Evolutionary conservation across 2,797 vertebrate genomes (phyloP).

Genomic region (Enteromius argenteus): DNA sequence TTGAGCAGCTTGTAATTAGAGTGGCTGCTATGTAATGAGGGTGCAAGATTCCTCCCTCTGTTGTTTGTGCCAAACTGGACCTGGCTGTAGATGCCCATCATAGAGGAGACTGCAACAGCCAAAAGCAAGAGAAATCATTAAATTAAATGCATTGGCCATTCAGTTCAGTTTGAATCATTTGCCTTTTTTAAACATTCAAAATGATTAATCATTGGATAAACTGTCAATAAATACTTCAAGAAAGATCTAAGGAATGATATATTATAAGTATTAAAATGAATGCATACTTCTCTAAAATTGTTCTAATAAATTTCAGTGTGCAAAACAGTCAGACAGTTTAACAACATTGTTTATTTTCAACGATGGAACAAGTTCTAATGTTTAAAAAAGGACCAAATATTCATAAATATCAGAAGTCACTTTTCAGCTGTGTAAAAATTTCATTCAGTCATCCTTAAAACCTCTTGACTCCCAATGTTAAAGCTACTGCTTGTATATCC

Average conservation of each 20-base stretch:
- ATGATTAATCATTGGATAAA: not conserved
- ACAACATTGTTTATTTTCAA: conserved; percentile 8
- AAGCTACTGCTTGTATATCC: conserved; percentile 68
- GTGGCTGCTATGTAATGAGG: conserved; percentile 87
- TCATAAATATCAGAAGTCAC: conserved; percentile 28
- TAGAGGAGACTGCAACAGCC: conserved; percentile 15
- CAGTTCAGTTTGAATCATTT: not conserved
- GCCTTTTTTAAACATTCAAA: not conserved
- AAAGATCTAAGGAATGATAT: conserved; percentile 2
- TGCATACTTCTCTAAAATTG: not conserved
- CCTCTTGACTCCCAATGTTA: conserved; percentile 56
- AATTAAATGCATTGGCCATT: conserved; percentile 42
- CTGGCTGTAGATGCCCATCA: conserved; percentile 65
- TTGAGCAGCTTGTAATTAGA: conserved; percentile 88
- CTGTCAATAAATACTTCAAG: not conserved
- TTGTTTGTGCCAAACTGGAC: conserved; percentile 79
- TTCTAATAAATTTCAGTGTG: not conserved
- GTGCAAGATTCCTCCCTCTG: conserved; percentile 83
- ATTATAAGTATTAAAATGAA: not conserved
- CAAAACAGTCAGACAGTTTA: not conserved
- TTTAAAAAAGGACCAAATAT: not conserved
- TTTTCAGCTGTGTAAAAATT: conserved; percentile 42
- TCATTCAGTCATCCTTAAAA: conserved; percentile 52
- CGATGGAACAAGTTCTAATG: conserved; percentile 1
- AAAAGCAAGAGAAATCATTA: conserved; percentile 24